Percentiles rank a stretch among this genome's conserved stretches.
Conservation (phyloP, 2,113 vertebrate genomes). For the Cryptoleucopteryx plumbea region DNA sequence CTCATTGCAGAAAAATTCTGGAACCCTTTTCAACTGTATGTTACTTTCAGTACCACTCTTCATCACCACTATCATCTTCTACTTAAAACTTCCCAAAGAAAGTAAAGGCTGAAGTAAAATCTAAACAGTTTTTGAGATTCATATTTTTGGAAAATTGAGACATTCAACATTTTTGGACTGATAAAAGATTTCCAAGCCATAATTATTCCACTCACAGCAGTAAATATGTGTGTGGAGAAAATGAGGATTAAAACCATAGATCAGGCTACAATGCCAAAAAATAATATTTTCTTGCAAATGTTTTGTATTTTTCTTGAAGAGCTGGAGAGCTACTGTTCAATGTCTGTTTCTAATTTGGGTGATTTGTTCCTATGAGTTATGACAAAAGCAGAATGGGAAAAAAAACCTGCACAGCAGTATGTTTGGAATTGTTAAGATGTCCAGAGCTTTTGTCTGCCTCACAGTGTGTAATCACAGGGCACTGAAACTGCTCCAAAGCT, state of each 20-base stretch:
- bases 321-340: slow-evolving; percentile 22
- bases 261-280: background rate
- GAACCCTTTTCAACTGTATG: background rate
- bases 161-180: slow-evolving; percentile 22
- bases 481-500: background rate
- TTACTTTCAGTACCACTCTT: background rate
- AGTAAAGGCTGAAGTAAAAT: background rate
- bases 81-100: slow-evolving; percentile 16
- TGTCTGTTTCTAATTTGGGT: slow-evolving; percentile 56
- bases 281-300: slow-evolving; percentile 38
- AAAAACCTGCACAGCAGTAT: background rate
- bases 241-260: background rate
- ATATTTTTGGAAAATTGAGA: slow-evolving; percentile 58
- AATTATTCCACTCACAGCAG: slow-evolving; percentile 36
- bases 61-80: background rate
- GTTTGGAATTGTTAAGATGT: slow-evolving; percentile 40
- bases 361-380: slow-evolving; percentile 44
- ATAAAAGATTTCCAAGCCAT: slow-evolving; percentile 43
- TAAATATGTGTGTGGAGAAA: slow-evolving; percentile 3
- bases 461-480: background rate
- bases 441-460: slow-evolving; percentile 23
- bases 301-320: slow-evolving; percentile 44
- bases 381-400: slow-evolving; percentile 19
- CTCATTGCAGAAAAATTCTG: background rate
- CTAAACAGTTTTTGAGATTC: slow-evolving; percentile 13